A percentile compares a stretch with the other conserved stretches of the same genome.
Evolutionary conservation across 2,888 invertebrate species (phyloP).

Genomic region (Tupiocoris notatus): DNA sequence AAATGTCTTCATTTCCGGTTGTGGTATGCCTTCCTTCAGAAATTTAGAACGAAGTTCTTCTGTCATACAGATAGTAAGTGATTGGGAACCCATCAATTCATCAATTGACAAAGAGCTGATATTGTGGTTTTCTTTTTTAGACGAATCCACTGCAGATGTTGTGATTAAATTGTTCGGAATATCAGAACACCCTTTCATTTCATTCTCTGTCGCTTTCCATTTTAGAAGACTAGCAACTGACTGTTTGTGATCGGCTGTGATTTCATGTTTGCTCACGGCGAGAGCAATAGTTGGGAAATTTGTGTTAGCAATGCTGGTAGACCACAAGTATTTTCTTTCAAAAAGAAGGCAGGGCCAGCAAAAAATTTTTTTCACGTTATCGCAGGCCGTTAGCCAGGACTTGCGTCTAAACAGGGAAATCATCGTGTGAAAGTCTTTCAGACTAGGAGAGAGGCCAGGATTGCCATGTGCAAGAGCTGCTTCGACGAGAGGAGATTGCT

Average conservation of each 20-base stretch:
- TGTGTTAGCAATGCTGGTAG: background rate
- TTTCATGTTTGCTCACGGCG: background rate
- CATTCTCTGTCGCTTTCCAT: background rate
- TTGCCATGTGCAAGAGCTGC: background rate
- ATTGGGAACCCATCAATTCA: background rate
- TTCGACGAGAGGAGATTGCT: too few species aligned
- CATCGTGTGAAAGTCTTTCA: background rate
- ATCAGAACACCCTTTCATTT: background rate
- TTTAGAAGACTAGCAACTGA: background rate
- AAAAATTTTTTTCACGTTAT: background rate
- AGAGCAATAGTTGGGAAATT: background rate
- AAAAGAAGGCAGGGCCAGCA: background rate
- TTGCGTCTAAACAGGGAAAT: background rate
- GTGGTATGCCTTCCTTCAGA: background rate
- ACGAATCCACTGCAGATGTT: background rate
- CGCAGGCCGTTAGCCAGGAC: background rate
- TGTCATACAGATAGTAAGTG: background rate
- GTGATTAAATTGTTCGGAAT: background rate
- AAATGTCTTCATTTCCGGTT: background rate
- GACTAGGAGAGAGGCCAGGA: background rate
- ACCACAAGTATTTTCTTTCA: background rate
- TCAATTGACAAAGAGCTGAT: background rate
- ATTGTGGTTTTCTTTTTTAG: background rate
- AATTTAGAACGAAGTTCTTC: background rate
- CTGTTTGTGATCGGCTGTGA: background rate